Conservation (phyloP, 2,888 invertebrate genomes). For the Agrotis exclamationis region DNA sequence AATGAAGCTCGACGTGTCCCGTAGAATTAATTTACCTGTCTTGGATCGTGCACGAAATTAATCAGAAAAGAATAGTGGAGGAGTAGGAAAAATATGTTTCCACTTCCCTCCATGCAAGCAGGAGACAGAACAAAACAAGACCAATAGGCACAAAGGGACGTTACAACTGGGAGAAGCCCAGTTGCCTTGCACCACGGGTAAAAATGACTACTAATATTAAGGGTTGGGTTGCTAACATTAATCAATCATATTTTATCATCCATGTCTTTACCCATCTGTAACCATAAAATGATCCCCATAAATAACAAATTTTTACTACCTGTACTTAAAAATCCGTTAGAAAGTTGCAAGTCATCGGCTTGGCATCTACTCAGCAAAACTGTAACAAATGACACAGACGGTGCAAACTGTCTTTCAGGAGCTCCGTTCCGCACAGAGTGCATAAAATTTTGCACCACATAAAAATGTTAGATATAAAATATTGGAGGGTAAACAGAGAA, state of each 20-base stretch:
- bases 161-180: too few relatives aligned
- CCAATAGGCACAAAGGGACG: too few relatives aligned
- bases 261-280: not conserved
- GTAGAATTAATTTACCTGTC: too few relatives aligned
- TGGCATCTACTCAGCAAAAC: constrained; percentile 12
- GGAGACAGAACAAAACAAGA: too few relatives aligned
- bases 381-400: constrained; percentile 29
- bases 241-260: constrained; percentile 7
- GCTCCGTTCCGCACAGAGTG: constrained; percentile 19
- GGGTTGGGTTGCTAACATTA: not conserved
- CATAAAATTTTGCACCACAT: constrained; percentile 53
- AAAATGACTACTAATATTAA: too few relatives aligned
- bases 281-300: not conserved
- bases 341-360: constrained; percentile 22
- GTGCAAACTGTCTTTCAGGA: constrained; percentile 24
- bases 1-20: too few relatives aligned
- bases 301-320: not conserved
- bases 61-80: too few relatives aligned
- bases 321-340: constrained; percentile 24
- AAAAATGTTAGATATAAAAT: constrained; percentile 53
- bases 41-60: too few relatives aligned
- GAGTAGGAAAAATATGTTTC: too few relatives aligned
- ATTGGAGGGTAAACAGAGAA: constrained; percentile 49
- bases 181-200: too few relatives aligned
- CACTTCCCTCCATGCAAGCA: too few relatives aligned